Percentiles rank a stretch among this genome's conserved stretches.
Evolutionary conservation across 2,888 invertebrate genomes (phyloP).

Genomic region (Drosophila imparisetae): DNA sequence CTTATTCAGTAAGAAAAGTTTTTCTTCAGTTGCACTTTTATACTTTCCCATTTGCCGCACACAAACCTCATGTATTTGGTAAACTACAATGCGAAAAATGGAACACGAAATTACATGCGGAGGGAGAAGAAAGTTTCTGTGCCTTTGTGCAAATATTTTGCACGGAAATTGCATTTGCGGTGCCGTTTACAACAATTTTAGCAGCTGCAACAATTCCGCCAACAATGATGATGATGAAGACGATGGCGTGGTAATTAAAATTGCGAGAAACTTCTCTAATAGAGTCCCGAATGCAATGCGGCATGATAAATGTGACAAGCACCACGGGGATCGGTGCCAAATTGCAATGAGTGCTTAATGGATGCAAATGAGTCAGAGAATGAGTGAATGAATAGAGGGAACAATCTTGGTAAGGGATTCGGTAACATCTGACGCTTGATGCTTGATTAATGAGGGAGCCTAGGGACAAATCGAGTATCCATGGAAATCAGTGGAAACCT

Average conservation of each 20-base stretch:
- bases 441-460: conserved; percentile 1
- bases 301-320: conserved; percentile 28
- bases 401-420: background rate
- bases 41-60: conserved; percentile 26
- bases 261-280: conserved; percentile 44
- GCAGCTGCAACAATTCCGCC: conserved; percentile 41
- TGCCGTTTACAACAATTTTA: conserved; percentile 42
- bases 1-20: conserved; percentile 26
- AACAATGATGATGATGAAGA: conserved; percentile 23
- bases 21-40: conserved; percentile 9
- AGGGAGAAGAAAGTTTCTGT: conserved; percentile 48
- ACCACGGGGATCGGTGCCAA: conserved; percentile 42
- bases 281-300: conserved; percentile 46
- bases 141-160: conserved; percentile 70
- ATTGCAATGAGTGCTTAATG: conserved; percentile 40
- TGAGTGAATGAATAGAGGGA: background rate
- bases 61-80: conserved; percentile 24
- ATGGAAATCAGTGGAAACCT: background rate
- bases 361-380: background rate
- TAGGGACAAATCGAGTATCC: background rate
- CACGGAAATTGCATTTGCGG: conserved; percentile 71
- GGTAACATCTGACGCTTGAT: background rate
- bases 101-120: conserved; percentile 6
- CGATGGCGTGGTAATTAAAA: conserved; percentile 66
- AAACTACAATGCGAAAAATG: conserved; percentile 3